phyloP scores from a whole-genome alignment of 1,140 invertebrate genomes.

The Phortica variegata region DNA sequence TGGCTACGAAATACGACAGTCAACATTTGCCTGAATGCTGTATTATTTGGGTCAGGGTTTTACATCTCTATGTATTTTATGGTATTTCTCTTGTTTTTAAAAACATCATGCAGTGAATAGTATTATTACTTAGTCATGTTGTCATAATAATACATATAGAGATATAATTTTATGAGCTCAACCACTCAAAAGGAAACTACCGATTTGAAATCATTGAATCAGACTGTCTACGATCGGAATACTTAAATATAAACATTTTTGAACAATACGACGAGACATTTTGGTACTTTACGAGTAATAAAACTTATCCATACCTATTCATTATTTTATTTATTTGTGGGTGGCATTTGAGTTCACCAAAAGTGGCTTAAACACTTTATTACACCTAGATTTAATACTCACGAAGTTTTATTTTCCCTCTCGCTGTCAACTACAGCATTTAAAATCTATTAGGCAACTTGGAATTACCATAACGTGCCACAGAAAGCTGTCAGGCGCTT shows the following conservation, averaged over 20 bases:
- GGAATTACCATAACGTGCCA: slow-evolving; percentile 2
- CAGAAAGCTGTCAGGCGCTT: slow-evolving; percentile 19
- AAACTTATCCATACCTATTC: no score
- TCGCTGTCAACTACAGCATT: slow-evolving; percentile 49
- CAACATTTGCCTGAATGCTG: not conserved
- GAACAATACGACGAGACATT: no score
- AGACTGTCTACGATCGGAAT: no score
- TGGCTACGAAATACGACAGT: not conserved
- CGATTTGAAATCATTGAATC: no score
- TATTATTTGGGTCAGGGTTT: not conserved
- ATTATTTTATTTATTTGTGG: no score
- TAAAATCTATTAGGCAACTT: slow-evolving; percentile 44
- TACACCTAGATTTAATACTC: slow-evolving; percentile 30
- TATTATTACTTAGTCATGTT: no score
- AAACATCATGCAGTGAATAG: no score
- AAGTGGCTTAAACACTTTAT: slow-evolving; percentile 37
- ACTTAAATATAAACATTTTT: no score
- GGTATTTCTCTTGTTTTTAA: not conserved
- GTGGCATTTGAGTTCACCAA: slow-evolving; percentile 38
- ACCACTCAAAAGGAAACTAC: no score
- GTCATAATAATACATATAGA: no score
- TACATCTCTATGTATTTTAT: not conserved
- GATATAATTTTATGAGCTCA: slow-evolving; percentile 7
- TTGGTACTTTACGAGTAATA: no score
- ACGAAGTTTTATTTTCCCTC: slow-evolving; percentile 1